phyloP scores from a whole-genome alignment of 2,797 vertebrate species.

The Florisuga fusca region DNA sequence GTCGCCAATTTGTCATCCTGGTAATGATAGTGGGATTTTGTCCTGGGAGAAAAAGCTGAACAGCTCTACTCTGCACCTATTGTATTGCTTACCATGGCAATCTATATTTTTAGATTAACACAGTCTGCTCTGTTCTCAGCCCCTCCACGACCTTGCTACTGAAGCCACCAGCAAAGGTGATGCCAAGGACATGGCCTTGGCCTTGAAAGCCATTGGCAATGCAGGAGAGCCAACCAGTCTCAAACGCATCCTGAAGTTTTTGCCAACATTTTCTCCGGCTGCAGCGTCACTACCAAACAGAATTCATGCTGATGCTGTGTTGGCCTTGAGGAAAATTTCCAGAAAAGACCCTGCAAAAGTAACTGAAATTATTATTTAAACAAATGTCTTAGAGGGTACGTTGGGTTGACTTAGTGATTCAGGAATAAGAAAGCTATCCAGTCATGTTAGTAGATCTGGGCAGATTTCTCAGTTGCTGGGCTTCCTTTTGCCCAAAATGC shows the following conservation, averaged over 20 bases:
- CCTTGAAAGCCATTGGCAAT: constrained; percentile 87
- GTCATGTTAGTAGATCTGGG: not conserved
- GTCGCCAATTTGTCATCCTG: not conserved
- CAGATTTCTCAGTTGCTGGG: not conserved
- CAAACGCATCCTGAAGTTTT: constrained; percentile 87
- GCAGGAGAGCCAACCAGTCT: constrained; percentile 86
- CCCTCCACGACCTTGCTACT: constrained; percentile 82
- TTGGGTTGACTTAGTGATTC: not conserved
- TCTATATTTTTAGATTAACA: not conserved
- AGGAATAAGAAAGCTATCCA: not conserved
- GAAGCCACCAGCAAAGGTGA: constrained; percentile 73
- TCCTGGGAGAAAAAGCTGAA: not conserved
- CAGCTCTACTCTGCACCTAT: not conserved
- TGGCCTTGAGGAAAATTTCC: constrained; percentile 86
- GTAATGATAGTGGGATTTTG: not conserved
- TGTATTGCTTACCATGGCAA: not conserved
- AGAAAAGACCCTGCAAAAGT: constrained; percentile 82
- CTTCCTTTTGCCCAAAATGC: not conserved
- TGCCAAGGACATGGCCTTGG: constrained; percentile 77
- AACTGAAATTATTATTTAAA: constrained; percentile 71
- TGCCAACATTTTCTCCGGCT: constrained; percentile 81
- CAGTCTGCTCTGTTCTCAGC: constrained; percentile 72
- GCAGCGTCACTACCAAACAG: constrained; percentile 76
- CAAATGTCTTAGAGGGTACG: not conserved
- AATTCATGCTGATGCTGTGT: constrained; percentile 82